Base-by-base conservation (phyloP, 2,888 invertebrate species). In the Ornithoptera alexandrae region DNA sequence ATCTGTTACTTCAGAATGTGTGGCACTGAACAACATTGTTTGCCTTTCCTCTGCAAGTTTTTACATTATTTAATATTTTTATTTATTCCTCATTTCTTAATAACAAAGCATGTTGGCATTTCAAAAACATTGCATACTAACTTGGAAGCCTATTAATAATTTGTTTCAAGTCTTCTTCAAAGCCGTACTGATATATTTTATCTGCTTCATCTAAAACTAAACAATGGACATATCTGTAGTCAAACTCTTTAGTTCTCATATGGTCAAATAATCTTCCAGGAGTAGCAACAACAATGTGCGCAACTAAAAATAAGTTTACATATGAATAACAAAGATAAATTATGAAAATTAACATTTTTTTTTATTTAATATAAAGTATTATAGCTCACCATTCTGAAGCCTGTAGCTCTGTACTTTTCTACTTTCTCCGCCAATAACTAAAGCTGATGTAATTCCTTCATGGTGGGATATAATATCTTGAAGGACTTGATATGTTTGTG, bases 11-110 rank as follows among this genome's bases (percentile, higher is more conserved):
- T 97, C 95, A 0, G 98, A 97, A 78, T 97, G 96, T 22, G 99
- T 99, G 5, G 99, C 99, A 82, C 98, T 98, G 84, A 99, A 99
- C 72, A 99, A 85, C 97, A 99, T 98, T 0, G 99, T 99, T 92
- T 99, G 98, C 71, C 99, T 94, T 58, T 96, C 94, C 90, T 97
- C 98, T 98, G 82, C 46, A 46, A 46, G 15, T 15, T 15, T 46
- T 17, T 15, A 46, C 10, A 15, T 46, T 15, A 15, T 46, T 3
- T 46, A 46, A 46, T 15, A 46, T 46, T 46, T 46, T 46, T 46
- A 15, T 15, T 46, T 46, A 15, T 12, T 46, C 46, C 46, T 46
- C 3, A 42, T 12, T 46, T 15, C 15, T 46, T 46, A 15, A 46
- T 15, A 15, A 10, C 15, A 46, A 15, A 15, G 2, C 0, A 2